Percentiles rank a stretch among this genome's conserved stretches.
Evolutionary conservation across 2,888 invertebrate species (phyloP).

Genomic region (Girardia tigrina): DNA sequence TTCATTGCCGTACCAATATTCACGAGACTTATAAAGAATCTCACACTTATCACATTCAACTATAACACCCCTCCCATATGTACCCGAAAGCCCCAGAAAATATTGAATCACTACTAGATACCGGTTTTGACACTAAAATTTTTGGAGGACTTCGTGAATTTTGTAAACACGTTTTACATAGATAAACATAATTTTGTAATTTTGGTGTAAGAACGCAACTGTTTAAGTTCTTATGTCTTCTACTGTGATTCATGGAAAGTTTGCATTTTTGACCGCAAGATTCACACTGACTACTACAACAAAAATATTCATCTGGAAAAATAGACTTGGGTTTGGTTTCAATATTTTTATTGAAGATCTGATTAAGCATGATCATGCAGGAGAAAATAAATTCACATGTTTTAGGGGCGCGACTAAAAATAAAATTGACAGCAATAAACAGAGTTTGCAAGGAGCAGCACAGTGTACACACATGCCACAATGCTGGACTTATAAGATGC

Average conservation of each 20-base stretch:
- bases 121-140: neutral
- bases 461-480: conserved; percentile 24
- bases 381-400: conserved; percentile 7
- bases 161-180: neutral
- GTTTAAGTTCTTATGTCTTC: neutral
- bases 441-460: neutral
- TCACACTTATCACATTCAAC: conserved; percentile 65
- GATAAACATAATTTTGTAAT: conserved; percentile 12
- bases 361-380: neutral
- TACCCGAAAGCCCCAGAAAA: neutral
- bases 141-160: neutral
- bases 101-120: neutral
- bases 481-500: neutral
- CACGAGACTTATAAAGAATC: conserved; percentile 61
- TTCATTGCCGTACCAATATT: conserved; percentile 69
- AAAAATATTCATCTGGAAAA: conserved; percentile 67
- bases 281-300: conserved; percentile 54
- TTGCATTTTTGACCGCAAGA: conserved; percentile 41
- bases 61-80: conserved; percentile 63
- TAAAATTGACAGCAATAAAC: conserved; percentile 27
- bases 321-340: conserved; percentile 42
- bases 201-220: neutral
- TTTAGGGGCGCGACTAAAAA: neutral
- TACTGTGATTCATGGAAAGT: conserved; percentile 48
- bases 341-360: neutral